Conservation (phyloP, 2,797 vertebrate genomes). For the Trichosurus vulpecula region DNA sequence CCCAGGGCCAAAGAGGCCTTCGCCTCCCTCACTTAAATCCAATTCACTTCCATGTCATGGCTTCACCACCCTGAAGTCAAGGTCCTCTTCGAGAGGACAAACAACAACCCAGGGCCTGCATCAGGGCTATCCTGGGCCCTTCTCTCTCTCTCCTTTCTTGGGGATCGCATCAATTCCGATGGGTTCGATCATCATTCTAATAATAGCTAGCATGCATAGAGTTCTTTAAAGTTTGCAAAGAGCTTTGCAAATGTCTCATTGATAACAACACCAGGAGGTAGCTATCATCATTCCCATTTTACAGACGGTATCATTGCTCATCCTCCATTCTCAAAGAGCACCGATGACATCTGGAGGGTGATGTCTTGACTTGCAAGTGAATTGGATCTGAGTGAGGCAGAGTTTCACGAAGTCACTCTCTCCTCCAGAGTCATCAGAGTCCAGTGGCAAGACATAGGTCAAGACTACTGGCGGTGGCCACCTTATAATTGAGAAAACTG, state of each 20-base stretch:
- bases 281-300: not conserved
- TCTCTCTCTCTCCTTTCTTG: not conserved
- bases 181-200: not conserved
- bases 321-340: not conserved
- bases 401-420: not conserved
- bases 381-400: not conserved
- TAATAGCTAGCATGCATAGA: not conserved
- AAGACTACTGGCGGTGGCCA: not conserved
- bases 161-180: not conserved
- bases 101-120: too few relatives aligned
- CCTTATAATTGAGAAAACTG: too few relatives aligned
- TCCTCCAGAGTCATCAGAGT: not conserved
- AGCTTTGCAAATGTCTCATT: not conserved
- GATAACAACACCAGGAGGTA: not conserved
- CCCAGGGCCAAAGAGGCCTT: too few relatives aligned
- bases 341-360: not conserved
- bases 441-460: not conserved
- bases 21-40: too few relatives aligned
- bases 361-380: not conserved
- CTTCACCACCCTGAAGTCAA: too few relatives aligned
- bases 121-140: too few relatives aligned
- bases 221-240: not conserved
- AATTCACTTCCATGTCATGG: too few relatives aligned
- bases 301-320: not conserved
- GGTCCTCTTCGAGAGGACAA: too few relatives aligned